Conservation (phyloP, 2,797 vertebrate genomes). For the Rhynchotus rufescens region DNA sequence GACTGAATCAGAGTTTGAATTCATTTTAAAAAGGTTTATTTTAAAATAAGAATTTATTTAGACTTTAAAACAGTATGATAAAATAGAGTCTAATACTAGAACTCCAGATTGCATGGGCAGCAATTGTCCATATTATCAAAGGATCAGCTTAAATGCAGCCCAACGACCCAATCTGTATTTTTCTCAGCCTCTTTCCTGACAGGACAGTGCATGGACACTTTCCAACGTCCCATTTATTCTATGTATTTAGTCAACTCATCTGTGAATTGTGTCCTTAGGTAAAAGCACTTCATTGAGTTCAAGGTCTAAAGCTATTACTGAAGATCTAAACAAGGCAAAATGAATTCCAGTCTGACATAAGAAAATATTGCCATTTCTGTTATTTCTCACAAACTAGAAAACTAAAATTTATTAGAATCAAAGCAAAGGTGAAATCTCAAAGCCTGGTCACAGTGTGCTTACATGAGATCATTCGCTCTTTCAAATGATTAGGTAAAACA, state of each 20-base stretch:
- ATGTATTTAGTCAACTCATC: neutral
- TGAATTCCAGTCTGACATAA: neutral
- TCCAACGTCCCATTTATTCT: neutral
- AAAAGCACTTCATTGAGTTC: neutral
- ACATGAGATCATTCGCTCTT: neutral
- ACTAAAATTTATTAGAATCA: neutral
- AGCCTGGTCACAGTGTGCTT: neutral
- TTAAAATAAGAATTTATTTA: neutral
- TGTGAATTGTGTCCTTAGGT: neutral
- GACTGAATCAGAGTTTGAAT: too few species aligned
- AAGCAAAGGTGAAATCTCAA: neutral
- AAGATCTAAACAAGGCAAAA: neutral
- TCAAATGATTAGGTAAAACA: neutral
- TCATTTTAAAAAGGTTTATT: too few species aligned
- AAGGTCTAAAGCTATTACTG: neutral
- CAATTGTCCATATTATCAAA: neutral
- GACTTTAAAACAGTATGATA: neutral
- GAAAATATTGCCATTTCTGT: neutral
- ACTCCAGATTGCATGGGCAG: neutral
- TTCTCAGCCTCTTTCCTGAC: neutral
- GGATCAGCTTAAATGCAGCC: neutral
- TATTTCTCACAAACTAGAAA: neutral
- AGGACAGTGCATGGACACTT: neutral
- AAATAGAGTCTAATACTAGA: neutral
- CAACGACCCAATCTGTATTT: neutral